A percentile compares a stretch with the other conserved stretches of the same genome.
Conservation (phyloP, 1,140 invertebrate genomes). For the Asbolus verrucosus region DNA sequence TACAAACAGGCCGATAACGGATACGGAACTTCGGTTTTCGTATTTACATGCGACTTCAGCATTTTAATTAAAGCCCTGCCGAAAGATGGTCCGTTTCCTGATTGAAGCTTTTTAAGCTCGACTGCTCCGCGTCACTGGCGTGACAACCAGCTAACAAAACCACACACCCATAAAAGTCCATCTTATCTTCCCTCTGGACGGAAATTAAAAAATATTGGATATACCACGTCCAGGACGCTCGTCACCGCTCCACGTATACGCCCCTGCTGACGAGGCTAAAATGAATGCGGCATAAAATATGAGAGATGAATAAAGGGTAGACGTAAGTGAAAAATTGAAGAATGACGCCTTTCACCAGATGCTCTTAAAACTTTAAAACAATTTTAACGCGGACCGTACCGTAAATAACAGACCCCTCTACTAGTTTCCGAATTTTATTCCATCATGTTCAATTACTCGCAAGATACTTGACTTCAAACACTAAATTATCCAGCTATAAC, state of each 20-base stretch:
- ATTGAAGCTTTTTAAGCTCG: slow-evolving; percentile 1
- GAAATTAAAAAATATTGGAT: too few species aligned
- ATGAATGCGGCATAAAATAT: slow-evolving; percentile 46
- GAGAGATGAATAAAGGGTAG: slow-evolving; percentile 42
- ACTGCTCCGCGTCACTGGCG: too few species aligned
- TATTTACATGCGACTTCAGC: slow-evolving; percentile 45
- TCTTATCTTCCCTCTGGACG: background rate
- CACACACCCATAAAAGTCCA: background rate
- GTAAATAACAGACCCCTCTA: slow-evolving; percentile 7
- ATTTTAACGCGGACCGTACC: slow-evolving; percentile 3
- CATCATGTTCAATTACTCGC: slow-evolving; percentile 1
- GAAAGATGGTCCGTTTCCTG: slow-evolving; percentile 25
- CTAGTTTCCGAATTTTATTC: background rate
- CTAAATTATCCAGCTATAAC: slow-evolving; percentile 23
- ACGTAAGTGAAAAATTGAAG: slow-evolving; percentile 51
- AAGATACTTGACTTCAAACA: slow-evolving; percentile 7
- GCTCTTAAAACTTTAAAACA: slow-evolving; percentile 47
- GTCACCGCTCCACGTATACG: too few species aligned
- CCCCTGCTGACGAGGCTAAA: slow-evolving; percentile 31
- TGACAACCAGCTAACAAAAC: too few species aligned
- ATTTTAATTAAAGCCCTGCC: slow-evolving; percentile 42
- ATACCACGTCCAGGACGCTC: too few species aligned
- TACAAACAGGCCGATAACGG: slow-evolving; percentile 40
- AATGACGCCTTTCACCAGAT: slow-evolving; percentile 42
- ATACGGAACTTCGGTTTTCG: slow-evolving; percentile 31